These are phyloP conservation scores for Dasypolia templi DNA, from an alignment of 2,888 invertebrate species.

Conservation along the genomic window DNA sequence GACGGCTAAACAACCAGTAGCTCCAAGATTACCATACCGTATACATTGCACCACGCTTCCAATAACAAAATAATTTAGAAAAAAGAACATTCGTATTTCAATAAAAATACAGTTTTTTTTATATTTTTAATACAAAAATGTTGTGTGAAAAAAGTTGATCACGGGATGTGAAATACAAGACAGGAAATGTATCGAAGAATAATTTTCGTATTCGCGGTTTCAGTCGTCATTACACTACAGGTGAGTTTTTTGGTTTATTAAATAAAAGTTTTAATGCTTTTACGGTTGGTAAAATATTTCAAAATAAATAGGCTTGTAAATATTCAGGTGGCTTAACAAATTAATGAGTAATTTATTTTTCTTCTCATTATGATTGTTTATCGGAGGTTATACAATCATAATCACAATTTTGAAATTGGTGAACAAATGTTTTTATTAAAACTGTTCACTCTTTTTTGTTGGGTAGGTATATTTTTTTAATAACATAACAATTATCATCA, in stretches of 20 bases:
- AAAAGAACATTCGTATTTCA: constrained; percentile 12
- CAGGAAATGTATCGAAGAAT: constrained; percentile 82
- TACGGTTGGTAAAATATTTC: neutral
- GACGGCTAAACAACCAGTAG: constrained; percentile 74
- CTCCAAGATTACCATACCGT: constrained; percentile 65
- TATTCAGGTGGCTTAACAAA: constrained; percentile 1
- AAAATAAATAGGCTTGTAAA: neutral
- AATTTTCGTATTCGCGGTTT: constrained; percentile 76
- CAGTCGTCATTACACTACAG: constrained; percentile 81
- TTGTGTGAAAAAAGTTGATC: constrained; percentile 75
- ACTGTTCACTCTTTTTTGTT: no score
- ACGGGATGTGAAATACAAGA: constrained; percentile 76
- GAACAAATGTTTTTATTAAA: no score
- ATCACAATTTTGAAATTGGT: neutral
- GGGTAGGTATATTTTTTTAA: no score
- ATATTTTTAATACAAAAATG: constrained; percentile 62
- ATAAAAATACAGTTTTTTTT: constrained; percentile 20
- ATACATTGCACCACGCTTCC: constrained; percentile 62
- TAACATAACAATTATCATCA: no score
- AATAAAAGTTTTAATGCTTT: neutral
- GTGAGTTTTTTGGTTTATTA: constrained; percentile 69
- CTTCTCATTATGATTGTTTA: no score
- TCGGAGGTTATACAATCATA: neutral
- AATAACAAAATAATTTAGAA: constrained; percentile 37
- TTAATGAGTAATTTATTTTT: neutral